Base-by-base conservation (phyloP, 1,140 invertebrate genomes). In the Dendroctonus valens region DNA sequence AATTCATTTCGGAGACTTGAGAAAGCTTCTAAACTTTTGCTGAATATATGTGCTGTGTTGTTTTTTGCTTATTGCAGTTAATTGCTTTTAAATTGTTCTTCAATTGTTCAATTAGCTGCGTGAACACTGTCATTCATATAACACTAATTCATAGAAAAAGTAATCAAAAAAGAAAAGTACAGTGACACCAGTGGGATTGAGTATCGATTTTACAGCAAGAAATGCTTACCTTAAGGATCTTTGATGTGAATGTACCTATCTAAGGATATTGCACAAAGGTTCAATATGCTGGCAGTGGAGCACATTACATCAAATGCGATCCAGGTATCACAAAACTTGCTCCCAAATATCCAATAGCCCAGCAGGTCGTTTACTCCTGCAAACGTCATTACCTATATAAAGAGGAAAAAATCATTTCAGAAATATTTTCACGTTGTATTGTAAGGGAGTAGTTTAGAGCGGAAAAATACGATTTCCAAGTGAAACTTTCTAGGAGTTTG, bases 221-320 rank as follows among this genome's bases (percentile, higher is more conserved):
- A 15, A 52, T 52, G 59, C 79, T 85, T 82, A 90, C 91, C 90
- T 90, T 70, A 93, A 54, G 91, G 90, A 79, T 92, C 91, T 79
- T 97, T 97, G 77, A 99, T 99, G 81, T 99, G 96, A 71, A 98
- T 95, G 80, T 98, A 99, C 77, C 92, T 85, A 81, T 99, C 97
- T 73, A 99, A 84, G 54, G 94, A 96, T 76, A 99, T 99, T 64
- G 96, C 96, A 81, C 96, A 98, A 57, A 99, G 84, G 81, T 99
- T 99, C 61, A 99, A 85, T 74, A 99, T 99, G 67, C 96, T 98
- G 38, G 97, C 96, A 49, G 97, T 99, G 70, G 92, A 97, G 81
- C 96, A 98, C 92, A 98, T 97, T 72, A 99, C 95, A 82, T 99
- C 97, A 78, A 97, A 97, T 38, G 95, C 96, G 70, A 98, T 93